Evolutionary conservation across 2,113 vertebrate species (phyloP).

Genomic region (Neogale vison): DNA sequence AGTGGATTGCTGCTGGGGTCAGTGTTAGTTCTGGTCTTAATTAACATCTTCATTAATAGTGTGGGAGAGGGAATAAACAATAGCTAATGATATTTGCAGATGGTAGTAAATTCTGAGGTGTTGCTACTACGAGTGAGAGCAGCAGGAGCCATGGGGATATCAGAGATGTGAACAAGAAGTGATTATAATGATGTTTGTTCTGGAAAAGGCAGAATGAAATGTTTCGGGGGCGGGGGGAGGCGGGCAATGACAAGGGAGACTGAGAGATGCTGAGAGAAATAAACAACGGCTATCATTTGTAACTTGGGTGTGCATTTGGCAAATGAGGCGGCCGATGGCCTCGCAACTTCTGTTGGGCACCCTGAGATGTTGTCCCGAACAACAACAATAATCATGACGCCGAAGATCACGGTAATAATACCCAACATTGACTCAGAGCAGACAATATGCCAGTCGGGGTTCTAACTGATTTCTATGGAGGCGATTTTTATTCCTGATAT

Average conservation of each 20-base stretch:
- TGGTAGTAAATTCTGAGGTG: constrained; percentile 78
- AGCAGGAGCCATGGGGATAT: constrained; percentile 67
- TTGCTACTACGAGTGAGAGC: constrained; percentile 70
- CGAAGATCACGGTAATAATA: background rate
- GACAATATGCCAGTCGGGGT: background rate
- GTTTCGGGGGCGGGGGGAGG: background rate
- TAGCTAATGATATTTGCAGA: constrained; percentile 82
- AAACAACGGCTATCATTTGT: background rate
- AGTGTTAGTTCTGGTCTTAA: constrained; percentile 80
- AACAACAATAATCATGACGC: background rate
- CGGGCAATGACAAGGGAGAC: background rate
- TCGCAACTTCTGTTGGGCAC: background rate
- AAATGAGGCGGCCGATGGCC: background rate
- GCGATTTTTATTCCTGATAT: background rate
- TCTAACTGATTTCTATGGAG: background rate
- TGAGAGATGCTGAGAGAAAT: constrained; percentile 46
- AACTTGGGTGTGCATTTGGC: constrained; percentile 40
- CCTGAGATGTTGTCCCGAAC: background rate
- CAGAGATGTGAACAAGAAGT: constrained; percentile 65
- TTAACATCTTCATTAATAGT: constrained; percentile 82
- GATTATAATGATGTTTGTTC: constrained; percentile 74
- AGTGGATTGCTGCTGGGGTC: constrained; percentile 79
- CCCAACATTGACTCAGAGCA: background rate
- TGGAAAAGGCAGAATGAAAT: constrained; percentile 57
- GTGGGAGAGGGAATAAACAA: constrained; percentile 79